Base-by-base conservation (phyloP, 2,113 vertebrate species). In the Leptosomus discolor region DNA sequence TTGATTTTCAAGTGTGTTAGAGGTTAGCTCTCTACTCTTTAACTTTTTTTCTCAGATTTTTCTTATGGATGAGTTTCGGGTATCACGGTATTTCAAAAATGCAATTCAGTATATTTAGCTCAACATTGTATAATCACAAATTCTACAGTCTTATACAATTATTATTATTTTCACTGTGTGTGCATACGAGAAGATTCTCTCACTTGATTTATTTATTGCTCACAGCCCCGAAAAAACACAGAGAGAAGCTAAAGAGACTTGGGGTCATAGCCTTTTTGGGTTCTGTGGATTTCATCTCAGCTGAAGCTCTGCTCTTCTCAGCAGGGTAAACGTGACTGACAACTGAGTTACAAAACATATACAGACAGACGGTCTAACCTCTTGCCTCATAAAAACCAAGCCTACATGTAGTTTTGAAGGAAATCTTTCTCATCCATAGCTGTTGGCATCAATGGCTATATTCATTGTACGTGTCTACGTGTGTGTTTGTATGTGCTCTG, bases 1-100 rank as follows among this genome's bases (percentile, higher is more conserved):
- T 54, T 94, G 91, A 93, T 91, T 86, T 88, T 94, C 64, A 81
- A 86, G 83, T 78, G 37, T 81, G 14, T 79, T 94, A 95, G n/a
- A n/a, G n/a, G n/a, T n/a, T n/a, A n/a, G n/a, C n/a, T n/a, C n/a
- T n/a, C n/a, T n/a, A n/a, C n/a, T n/a, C n/a, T n/a, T n/a, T n/a
- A n/a, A n/a, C n/a, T n/a, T n/a, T n/a, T n/a, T n/a, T 90, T 45
- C 36, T 88, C 51, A 69, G 39, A 4, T 57, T 92, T 96, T 84
- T 58, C 50, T 58, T 65, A 53, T 23, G 9, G 51, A 58, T 77
- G 58, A 63, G 6, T 46, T 93, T 50, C 9, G 2, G 6, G 2
- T 58, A 34, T 70, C 70, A 39, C 0, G 5, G 5, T 45, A 53
- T 51, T 88, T 82, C 22, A 82, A 86, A 86, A 83, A 79, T 48